Evolutionary conservation across 2,888 invertebrate species (phyloP), one percentile per base, ranked within the genome.

Genomic region (Anagyrus pseudococci): DNA sequence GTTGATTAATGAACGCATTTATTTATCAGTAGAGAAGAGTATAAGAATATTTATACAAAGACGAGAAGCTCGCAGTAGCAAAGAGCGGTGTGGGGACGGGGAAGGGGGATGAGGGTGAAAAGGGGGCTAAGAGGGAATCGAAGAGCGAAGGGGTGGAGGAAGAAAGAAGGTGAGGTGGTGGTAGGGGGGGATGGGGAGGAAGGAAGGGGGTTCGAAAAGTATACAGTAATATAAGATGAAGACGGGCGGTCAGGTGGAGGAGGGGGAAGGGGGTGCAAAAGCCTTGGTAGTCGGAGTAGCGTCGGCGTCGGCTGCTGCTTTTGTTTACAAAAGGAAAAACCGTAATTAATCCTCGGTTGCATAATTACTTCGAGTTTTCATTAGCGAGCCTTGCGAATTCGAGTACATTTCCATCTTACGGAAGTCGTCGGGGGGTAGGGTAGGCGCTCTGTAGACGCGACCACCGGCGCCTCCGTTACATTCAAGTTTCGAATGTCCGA

Each of bases 341-440:
- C 50, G 46, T 62, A 62, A 62, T 62, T 50, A 57, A 62, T 62
- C 52, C 50, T 57, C 52, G 40, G 46, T 49, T 57, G 50, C 62
- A 62, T 56, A 62, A 62, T 62, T 56, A 62, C 29, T 62, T 57
- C 40, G 52, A 62, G 52, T 52, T 50, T 62, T 56, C 56, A 62
- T 62, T 62, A 62, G 56, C 56, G 56, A 50, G 43, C 17, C 41
- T 6, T 33, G 19, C 1, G n/a, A 17, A 52, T 52, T 58, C 58
- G 53, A 59, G 53, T 59, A 26, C 47, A 26, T 53, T 59, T 53
- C 37, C 44, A 43, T 43, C n/a, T n/a, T n/a, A n/a, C n/a, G n/a
- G n/a, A n/a, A n/a, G n/a, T n/a, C n/a, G n/a, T n/a, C n/a, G n/a
- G n/a, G n/a, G n/a, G n/a, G n/a, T n/a, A n/a, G n/a, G n/a, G n/a